phyloP scores from a whole-genome alignment of 2,113 vertebrate species.

The Phaethornis superciliosus region DNA sequence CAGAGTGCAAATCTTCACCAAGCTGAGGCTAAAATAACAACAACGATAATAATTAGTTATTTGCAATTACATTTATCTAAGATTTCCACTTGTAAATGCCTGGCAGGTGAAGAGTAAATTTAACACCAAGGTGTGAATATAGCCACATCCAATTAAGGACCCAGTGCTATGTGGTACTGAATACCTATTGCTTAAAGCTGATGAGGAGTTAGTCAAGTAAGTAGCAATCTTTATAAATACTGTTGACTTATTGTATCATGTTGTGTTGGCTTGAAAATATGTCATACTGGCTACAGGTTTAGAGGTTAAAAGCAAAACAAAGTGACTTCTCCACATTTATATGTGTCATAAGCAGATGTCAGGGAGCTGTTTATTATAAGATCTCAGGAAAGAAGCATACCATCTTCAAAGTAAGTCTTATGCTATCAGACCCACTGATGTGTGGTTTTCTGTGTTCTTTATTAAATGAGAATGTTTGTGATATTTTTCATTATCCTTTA shows the following conservation, averaged over 20 bases:
- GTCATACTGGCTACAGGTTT: neutral
- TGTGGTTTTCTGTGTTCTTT: constrained; percentile 16
- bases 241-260: neutral
- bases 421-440: neutral
- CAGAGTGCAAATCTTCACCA: neutral
- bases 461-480: constrained; percentile 37
- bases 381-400: neutral
- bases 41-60: neutral
- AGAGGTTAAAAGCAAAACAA: neutral
- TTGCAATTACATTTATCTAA: constrained; percentile 10
- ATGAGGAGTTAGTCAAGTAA: constrained; percentile 10
- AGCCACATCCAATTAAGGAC: neutral
- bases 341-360: neutral
- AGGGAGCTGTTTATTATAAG: neutral
- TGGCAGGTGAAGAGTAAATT: neutral
- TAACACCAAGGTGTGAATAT: constrained; percentile 16
- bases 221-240: neutral
- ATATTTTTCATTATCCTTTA: constrained; percentile 45
- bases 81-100: constrained; percentile 11
- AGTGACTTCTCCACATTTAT: neutral
- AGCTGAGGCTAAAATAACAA: neutral
- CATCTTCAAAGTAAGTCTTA: neutral
- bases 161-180: neutral
- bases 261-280: neutral
- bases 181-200: neutral